Percentiles rank a stretch among this genome's conserved stretches.
Conservation (phyloP, 2,797 vertebrate species). For the Pteronotus mesoamericanus region DNA sequence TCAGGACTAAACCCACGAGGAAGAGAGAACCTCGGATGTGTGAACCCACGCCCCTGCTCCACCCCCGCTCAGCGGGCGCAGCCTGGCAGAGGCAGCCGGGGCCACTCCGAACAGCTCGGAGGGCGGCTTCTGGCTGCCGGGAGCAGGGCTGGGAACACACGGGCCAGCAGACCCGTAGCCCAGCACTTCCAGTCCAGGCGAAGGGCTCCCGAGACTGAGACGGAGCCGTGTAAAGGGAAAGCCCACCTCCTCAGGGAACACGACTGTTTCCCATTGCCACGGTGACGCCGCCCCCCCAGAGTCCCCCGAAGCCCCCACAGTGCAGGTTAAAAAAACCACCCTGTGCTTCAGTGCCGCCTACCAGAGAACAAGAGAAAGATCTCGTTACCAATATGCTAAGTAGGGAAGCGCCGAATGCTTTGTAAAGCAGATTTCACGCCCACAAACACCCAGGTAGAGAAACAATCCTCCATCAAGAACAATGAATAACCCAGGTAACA, state of each 20-base stretch:
- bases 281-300: neutral
- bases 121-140: neutral
- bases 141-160: neutral
- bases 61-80: neutral
- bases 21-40: neutral
- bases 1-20: neutral
- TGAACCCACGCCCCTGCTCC: too few species aligned
- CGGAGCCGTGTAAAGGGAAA: neutral
- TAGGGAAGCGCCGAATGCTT: neutral
- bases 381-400: neutral
- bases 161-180: neutral
- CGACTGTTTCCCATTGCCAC: neutral
- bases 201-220: neutral
- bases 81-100: neutral
- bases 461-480: neutral
- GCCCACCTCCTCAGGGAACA: neutral
- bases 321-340: neutral
- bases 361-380: neutral
- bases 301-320: neutral
- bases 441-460: neutral
- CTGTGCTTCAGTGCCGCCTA: neutral
- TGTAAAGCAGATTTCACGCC: neutral
- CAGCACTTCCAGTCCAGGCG: neutral
- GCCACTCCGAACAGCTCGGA: neutral
- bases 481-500: too few species aligned